A percentile compares a stretch with the other conserved stretches of the same genome.
phyloP scores from a whole-genome alignment of 1,140 invertebrate genomes.

The Pachypsylla venusta region DNA sequence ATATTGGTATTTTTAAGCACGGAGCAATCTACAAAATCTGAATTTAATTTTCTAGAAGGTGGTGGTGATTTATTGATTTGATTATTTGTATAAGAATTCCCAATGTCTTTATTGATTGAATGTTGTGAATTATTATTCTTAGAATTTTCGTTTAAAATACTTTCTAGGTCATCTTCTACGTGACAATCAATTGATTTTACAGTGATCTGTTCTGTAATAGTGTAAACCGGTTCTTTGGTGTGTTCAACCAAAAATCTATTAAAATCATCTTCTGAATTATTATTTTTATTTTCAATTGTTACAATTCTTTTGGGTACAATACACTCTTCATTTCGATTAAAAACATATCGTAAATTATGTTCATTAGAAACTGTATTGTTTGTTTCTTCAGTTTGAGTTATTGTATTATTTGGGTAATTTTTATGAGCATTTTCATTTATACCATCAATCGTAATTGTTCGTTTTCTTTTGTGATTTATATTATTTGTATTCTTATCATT shows the following conservation, averaged over 20 bases:
- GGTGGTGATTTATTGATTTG: not conserved
- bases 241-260: too few relatives aligned
- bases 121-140: not conserved
- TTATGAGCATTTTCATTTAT: not conserved
- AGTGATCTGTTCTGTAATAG: not conserved
- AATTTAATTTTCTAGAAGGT: not conserved
- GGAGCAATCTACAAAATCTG: not conserved
- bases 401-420: not conserved
- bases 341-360: not conserved
- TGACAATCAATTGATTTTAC: not conserved
- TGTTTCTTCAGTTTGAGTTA: not conserved
- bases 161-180: not conserved
- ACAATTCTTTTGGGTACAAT: not conserved
- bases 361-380: not conserved
- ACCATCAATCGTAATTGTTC: not conserved
- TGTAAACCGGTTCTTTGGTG: not conserved
- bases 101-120: not conserved
- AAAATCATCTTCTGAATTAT: not conserved
- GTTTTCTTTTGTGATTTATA: too few relatives aligned
- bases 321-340: not conserved
- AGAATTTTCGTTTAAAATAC: not conserved
- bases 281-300: not conserved
- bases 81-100: not conserved
- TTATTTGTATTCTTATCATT: too few relatives aligned
- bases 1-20: not conserved